These are phyloP conservation scores for Orthosia gothica DNA, from an alignment of 2,888 invertebrate genomes.

Conservation along the genomic window DNA sequence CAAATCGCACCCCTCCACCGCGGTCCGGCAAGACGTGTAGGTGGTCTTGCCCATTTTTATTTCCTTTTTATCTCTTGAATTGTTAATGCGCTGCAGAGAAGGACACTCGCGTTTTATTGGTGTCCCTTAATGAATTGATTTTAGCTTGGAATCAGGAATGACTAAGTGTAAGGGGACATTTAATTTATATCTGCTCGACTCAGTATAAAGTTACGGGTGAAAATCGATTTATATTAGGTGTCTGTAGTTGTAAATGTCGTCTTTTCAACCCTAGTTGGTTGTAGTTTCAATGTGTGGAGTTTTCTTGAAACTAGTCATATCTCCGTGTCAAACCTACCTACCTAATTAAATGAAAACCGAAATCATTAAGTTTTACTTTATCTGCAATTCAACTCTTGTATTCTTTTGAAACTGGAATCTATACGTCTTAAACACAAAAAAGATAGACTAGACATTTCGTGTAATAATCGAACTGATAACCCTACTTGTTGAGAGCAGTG, in stretches of 20 bases:
- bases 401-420: neutral
- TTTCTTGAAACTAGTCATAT: too few relatives aligned
- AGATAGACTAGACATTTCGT: neutral
- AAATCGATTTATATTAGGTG: slow-evolving; percentile 55
- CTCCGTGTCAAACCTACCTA: neutral
- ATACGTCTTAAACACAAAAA: neutral
- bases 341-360: too few relatives aligned
- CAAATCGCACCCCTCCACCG: slow-evolving; percentile 66
- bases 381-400: neutral
- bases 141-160: slow-evolving; percentile 73
- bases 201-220: slow-evolving; percentile 61
- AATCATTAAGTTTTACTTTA: too few relatives aligned
- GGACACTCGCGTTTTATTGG: slow-evolving; percentile 73
- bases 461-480: too few relatives aligned
- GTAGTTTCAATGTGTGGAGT: neutral
- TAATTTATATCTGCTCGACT: slow-evolving; percentile 64
- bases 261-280: neutral
- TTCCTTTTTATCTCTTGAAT: slow-evolving; percentile 75
- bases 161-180: slow-evolving; percentile 64
- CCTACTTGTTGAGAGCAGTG: too few relatives aligned
- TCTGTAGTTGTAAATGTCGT: slow-evolving; percentile 6
- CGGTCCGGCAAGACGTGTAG: slow-evolving; percentile 69
- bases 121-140: slow-evolving; percentile 78
- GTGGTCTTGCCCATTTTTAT: slow-evolving; percentile 72
- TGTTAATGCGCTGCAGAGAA: slow-evolving; percentile 77